A percentile compares a stretch with the other conserved stretches of the same genome.
Conservation (phyloP, 2,888 invertebrate genomes). For the Trichogramma evanescens region DNA sequence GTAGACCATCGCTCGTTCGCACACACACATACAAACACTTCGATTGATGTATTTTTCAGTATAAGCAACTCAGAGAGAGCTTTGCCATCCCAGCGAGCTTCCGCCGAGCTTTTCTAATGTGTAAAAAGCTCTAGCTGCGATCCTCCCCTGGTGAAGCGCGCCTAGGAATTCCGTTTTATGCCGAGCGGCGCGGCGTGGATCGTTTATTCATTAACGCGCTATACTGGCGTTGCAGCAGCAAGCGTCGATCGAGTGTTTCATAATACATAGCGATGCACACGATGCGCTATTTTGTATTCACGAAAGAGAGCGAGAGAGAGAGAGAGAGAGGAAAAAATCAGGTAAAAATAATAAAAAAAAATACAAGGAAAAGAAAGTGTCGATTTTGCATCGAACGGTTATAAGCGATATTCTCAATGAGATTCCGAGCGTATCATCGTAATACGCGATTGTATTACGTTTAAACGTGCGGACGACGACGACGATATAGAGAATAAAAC, state of each 20-base stretch:
- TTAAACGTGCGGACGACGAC: too few species aligned
- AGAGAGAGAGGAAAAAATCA: background rate
- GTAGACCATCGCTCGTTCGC: background rate
- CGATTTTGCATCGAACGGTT: too few species aligned
- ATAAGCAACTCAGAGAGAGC: background rate
- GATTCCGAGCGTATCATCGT: too few species aligned
- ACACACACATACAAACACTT: background rate
- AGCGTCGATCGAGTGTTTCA: background rate
- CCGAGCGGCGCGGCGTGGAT: background rate
- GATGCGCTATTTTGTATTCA: too few species aligned
- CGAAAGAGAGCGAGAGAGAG: background rate
- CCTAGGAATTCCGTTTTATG: too few species aligned
- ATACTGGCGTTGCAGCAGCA: background rate
- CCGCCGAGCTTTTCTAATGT: too few species aligned
- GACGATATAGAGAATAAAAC: too few species aligned
- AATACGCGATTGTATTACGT: too few species aligned
- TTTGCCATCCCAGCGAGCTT: background rate
- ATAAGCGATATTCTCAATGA: too few species aligned
- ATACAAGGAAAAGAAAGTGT: background rate
- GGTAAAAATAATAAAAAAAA: background rate
- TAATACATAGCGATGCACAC: too few species aligned
- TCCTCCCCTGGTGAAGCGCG: too few species aligned
- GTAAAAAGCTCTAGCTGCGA: too few species aligned
- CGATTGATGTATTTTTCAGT: slow-evolving; percentile 19
- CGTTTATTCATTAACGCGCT: slow-evolving; percentile 4